phyloP scores from a whole-genome alignment of 2,797 vertebrate species.

The Rhinichthys osculus region DNA sequence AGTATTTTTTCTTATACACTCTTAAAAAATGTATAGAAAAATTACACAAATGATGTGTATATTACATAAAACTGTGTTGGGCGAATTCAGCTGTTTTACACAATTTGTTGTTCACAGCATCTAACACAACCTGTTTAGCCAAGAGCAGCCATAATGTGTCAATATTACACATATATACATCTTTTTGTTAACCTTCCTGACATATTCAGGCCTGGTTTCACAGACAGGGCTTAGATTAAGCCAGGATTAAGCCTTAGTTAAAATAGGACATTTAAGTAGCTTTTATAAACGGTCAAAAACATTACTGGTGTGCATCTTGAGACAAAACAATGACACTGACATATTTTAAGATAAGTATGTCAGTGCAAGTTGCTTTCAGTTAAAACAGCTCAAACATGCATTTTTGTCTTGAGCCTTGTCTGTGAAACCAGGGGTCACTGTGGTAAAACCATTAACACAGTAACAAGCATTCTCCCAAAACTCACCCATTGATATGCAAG shows the following conservation, averaged over 20 bases:
- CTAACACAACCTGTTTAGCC: not conserved
- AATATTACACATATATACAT: not conserved
- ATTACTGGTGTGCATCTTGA: too few relatives aligned
- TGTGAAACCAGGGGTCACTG: too few relatives aligned
- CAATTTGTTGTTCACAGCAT: not conserved
- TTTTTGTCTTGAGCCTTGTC: too few relatives aligned
- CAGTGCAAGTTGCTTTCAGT: too few relatives aligned
- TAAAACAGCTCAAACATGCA: too few relatives aligned
- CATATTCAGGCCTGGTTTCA: not conserved
- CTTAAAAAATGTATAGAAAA: not conserved
- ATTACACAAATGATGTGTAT: not conserved
- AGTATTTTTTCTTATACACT: not conserved
- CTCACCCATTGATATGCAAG: too few relatives aligned
- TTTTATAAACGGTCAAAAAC: too few relatives aligned
- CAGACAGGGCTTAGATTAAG: not conserved
- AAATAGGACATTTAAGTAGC: too few relatives aligned
- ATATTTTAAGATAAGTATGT: too few relatives aligned
- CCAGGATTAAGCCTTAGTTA: not conserved
- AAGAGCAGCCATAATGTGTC: not conserved
- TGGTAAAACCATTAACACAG: too few relatives aligned
- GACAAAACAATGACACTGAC: too few relatives aligned
- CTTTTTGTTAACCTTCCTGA: not conserved
- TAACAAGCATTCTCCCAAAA: too few relatives aligned
- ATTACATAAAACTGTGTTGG: not conserved
- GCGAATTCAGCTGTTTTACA: not conserved